Evolutionary conservation across 2,888 invertebrate species (phyloP).

Genomic region (Pandemis corylana): DNA sequence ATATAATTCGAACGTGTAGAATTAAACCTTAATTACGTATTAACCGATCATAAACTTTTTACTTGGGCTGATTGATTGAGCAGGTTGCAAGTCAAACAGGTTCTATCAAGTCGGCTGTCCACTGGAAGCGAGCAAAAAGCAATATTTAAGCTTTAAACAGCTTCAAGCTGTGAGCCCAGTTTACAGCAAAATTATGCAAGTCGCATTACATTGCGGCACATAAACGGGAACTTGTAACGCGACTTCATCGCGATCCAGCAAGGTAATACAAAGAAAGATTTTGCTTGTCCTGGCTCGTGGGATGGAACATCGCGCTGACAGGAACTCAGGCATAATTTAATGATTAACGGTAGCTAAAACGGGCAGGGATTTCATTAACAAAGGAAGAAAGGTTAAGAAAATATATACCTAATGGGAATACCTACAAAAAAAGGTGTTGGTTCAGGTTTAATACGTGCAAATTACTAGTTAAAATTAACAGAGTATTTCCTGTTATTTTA

Average conservation of each 20-base stretch:
- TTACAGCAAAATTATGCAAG: no score
- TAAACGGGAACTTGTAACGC: no score
- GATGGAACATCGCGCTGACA: constrained; percentile 10
- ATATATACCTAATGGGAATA: not conserved
- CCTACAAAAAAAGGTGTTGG: not conserved
- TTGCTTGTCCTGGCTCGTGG: not conserved
- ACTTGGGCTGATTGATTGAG: constrained; percentile 70
- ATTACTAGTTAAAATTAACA: no score
- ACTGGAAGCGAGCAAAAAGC: constrained; percentile 48
- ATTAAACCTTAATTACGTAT: constrained; percentile 62
- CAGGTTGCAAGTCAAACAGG: constrained; percentile 69
- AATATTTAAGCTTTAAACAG: constrained; percentile 28
- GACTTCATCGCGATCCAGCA: not conserved
- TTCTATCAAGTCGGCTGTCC: constrained; percentile 51
- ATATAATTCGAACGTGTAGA: constrained; percentile 44
- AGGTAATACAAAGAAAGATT: not conserved
- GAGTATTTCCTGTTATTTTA: no score
- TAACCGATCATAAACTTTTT: constrained; percentile 71
- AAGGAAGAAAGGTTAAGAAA: not conserved
- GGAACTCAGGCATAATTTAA: constrained; percentile 17
- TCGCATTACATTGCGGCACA: no score
- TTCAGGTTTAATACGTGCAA: no score
- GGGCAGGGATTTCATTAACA: constrained; percentile 19
- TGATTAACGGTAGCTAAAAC: constrained; percentile 29
- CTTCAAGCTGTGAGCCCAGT: not conserved